Evolutionary conservation across 2,797 vertebrate genomes (phyloP).

Genomic region (Eidolon dupreanum): DNA sequence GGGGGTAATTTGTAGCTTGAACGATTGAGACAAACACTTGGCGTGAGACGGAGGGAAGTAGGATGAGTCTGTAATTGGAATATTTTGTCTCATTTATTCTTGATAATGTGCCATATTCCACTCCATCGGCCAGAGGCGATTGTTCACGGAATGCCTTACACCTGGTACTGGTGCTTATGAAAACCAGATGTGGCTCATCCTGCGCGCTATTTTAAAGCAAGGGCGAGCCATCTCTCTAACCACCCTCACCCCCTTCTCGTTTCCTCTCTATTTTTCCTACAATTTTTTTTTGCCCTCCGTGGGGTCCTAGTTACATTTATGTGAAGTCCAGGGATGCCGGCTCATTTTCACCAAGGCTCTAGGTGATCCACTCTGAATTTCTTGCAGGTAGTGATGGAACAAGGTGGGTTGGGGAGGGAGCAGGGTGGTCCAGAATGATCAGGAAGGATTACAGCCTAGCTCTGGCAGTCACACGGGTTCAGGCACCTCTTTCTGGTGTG

Average conservation of each 20-base stretch:
- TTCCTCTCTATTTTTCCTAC: background rate
- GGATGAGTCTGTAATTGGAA: slow-evolving; percentile 84
- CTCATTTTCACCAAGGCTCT: background rate
- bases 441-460: too few relatives aligned
- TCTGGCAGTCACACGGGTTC: background rate
- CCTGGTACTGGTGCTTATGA: slow-evolving; percentile 71
- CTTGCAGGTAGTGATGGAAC: background rate
- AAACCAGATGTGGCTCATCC: slow-evolving; percentile 61
- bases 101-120: slow-evolving; percentile 86
- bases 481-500: background rate
- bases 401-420: background rate
- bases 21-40: slow-evolving; percentile 83
- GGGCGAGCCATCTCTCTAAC: background rate
- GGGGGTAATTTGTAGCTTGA: slow-evolving; percentile 83
- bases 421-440: background rate
- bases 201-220: background rate
- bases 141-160: slow-evolving; percentile 82
- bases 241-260: background rate
- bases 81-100: slow-evolving; percentile 88
- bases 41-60: slow-evolving; percentile 77
- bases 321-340: background rate
- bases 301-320: background rate
- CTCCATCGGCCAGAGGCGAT: slow-evolving; percentile 83
- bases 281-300: background rate
- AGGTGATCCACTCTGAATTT: background rate